Evolutionary conservation across 2,797 vertebrate genomes (phyloP).

Genomic region (Onychomys arenicola): DNA sequence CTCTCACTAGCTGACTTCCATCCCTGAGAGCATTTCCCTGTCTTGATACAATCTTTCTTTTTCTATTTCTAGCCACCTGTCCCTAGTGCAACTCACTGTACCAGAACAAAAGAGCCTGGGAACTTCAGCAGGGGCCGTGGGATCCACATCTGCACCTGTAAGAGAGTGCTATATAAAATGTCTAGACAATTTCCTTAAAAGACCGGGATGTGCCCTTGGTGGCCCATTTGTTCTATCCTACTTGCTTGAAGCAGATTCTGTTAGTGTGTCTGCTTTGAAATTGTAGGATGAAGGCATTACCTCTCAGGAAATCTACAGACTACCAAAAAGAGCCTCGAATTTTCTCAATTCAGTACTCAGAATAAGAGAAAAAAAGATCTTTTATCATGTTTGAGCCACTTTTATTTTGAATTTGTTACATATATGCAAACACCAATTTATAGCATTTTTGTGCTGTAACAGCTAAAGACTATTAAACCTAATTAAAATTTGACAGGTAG

Average conservation of each 20-base stretch:
- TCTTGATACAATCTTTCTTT: background rate
- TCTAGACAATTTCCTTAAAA: background rate
- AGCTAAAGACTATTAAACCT: background rate
- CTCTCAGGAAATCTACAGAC: background rate
- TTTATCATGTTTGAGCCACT: background rate
- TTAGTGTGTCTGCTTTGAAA: background rate
- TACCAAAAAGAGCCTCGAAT: background rate
- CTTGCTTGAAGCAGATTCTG: background rate
- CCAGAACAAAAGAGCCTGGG: background rate
- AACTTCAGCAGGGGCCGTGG: background rate
- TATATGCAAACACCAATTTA: background rate
- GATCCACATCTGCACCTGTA: background rate
- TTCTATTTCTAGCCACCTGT: background rate
- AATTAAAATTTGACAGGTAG: conserved; percentile 5
- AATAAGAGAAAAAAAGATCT: conserved; percentile 6
- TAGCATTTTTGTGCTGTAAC: background rate
- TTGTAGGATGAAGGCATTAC: background rate
- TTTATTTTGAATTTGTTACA: conserved; percentile 4
- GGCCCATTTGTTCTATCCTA: background rate
- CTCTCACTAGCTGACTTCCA: background rate
- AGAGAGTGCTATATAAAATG: background rate
- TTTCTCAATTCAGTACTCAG: conserved; percentile 18
- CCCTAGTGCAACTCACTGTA: background rate
- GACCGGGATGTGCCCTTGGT: background rate
- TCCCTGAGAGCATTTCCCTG: background rate